phyloP scores from a whole-genome alignment of 2,888 invertebrate genomes.

The Elmis aenea region DNA sequence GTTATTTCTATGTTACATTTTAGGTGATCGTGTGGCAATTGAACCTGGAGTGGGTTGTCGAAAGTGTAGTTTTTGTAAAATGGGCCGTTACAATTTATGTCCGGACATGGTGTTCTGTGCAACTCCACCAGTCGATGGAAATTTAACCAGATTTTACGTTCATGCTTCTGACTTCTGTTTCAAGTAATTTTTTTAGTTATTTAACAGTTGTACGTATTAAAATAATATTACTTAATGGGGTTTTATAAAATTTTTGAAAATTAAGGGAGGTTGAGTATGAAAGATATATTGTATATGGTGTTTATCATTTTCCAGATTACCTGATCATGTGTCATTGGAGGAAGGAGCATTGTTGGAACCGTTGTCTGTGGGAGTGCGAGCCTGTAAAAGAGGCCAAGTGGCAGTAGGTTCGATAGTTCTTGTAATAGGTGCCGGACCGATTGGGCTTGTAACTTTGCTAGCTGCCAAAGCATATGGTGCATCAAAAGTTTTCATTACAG shows the following conservation, averaged over 20 bases:
- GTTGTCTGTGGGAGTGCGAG: conserved; percentile 88
- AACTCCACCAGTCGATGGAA: conserved; percentile 92
- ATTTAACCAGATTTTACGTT: conserved; percentile 77
- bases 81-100: conserved; percentile 88
- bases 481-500: conserved; percentile 69
- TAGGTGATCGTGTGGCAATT: conserved; percentile 88
- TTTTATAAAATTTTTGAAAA: too few relatives aligned
- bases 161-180: conserved; percentile 88
- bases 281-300: too few relatives aligned
- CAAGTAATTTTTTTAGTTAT: conserved; percentile 53
- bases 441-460: conserved; percentile 76
- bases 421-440: conserved; percentile 82
- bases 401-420: conserved; percentile 66
- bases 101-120: conserved; percentile 84
- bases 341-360: conserved; percentile 95
- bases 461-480: conserved; percentile 85
- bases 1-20: conserved; percentile 6
- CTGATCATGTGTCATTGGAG: conserved; percentile 83
- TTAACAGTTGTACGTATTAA: too few relatives aligned
- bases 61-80: conserved; percentile 77
- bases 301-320: conserved; percentile 67
- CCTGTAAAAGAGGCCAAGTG: conserved; percentile 80
- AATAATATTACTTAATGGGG: too few relatives aligned
- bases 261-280: too few relatives aligned
- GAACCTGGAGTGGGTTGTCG: conserved; percentile 92